These are phyloP conservation scores for Phoeniculus purpureus DNA, from an alignment of 2,797 vertebrate genomes.

Conservation along the genomic window DNA sequence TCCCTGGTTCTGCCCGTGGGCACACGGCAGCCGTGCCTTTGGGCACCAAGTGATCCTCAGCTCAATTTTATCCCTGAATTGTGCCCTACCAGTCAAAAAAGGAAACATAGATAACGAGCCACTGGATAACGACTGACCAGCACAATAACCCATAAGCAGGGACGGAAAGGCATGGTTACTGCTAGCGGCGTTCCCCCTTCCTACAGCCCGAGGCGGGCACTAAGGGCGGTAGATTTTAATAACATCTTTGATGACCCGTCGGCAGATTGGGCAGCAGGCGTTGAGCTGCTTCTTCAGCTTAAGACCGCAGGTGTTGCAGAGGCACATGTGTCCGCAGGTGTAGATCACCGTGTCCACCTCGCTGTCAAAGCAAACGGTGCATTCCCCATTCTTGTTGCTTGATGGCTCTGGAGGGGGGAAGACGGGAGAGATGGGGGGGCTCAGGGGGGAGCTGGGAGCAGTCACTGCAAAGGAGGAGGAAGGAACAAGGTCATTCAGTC, in stretches of 20 bases:
- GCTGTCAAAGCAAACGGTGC: conserved; percentile 96
- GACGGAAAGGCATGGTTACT: conserved; percentile 67
- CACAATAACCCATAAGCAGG: conserved; percentile 75
- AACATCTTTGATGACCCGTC: conserved; percentile 96
- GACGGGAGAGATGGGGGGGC: conserved; percentile 87
- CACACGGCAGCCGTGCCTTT: conserved; percentile 16
- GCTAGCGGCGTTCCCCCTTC: conserved; percentile 56
- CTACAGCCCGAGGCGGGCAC: conserved; percentile 44
- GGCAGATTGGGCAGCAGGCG: conserved; percentile 96
- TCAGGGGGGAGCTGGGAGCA: conserved; percentile 95
- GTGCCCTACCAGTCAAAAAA: conserved; percentile 71
- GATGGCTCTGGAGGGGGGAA: conserved; percentile 83
- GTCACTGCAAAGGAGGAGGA: conserved; percentile 82
- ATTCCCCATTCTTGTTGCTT: conserved; percentile 89
- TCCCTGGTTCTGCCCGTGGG: not conserved
- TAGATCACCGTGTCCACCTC: conserved; percentile 99
- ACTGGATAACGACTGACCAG: conserved; percentile 71
- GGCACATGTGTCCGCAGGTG: conserved; percentile 99
- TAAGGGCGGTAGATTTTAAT: conserved; percentile 98
- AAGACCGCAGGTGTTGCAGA: conserved; percentile 94
- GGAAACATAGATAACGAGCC: conserved; percentile 68
- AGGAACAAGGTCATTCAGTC: not conserved
- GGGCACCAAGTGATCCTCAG: conserved; percentile 18
- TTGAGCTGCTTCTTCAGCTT: conserved; percentile 95
- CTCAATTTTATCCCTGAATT: conserved; percentile 68